Percentiles rank a stretch among this genome's conserved stretches.
phyloP scores from a whole-genome alignment of 2,113 vertebrate species.

The Tetrax tetrax region DNA sequence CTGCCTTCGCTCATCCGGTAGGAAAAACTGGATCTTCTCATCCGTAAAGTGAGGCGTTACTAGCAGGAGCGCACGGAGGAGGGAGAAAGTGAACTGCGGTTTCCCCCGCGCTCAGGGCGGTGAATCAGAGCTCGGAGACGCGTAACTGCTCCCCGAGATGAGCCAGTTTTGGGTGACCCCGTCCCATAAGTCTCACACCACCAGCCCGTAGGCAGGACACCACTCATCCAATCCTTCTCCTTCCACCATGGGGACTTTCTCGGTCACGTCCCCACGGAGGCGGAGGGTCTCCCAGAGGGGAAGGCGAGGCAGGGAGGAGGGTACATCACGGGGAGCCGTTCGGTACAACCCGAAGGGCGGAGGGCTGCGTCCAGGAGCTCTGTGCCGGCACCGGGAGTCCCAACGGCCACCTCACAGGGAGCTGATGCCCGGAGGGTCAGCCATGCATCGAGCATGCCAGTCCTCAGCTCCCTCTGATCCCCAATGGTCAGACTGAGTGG shows the following conservation, averaged over 20 bases:
- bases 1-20: accelerated
- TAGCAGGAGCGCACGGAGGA: background rate
- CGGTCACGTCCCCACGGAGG: accelerated
- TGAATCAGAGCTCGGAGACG: background rate
- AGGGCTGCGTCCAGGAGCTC: background rate
- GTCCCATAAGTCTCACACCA: accelerated
- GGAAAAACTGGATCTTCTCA: background rate
- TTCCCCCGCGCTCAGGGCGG: accelerated
- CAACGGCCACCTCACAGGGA: accelerated
- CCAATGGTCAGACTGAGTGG: too few species aligned
- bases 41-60: background rate
- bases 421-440: background rate
- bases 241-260: background rate
- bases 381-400: background rate
- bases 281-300: background rate
- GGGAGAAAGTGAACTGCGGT: background rate
- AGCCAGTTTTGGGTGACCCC: background rate
- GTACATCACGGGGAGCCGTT: background rate
- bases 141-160: accelerated
- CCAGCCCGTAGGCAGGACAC: accelerated
- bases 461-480: background rate
- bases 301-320: background rate
- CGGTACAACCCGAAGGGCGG: accelerated
- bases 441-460: background rate
- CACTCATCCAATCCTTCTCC: background rate